These are phyloP conservation scores for Polypedilum vanderplanki DNA, from an alignment of 1,140 invertebrate genomes.

Conservation along the genomic window DNA sequence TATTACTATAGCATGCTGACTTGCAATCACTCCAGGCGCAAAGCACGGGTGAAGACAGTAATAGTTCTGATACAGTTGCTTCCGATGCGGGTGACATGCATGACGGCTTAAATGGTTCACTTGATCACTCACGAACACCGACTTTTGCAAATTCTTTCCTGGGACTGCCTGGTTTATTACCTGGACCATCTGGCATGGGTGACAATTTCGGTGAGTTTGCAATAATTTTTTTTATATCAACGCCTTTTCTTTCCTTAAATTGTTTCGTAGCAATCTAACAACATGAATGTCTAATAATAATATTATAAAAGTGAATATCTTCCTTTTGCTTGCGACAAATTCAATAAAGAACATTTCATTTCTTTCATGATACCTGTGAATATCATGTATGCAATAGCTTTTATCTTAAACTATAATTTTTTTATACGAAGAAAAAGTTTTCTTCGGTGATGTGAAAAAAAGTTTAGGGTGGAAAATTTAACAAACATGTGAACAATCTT, in stretches of 20 bases:
- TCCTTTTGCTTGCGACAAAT: background rate
- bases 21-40: constrained; percentile 51
- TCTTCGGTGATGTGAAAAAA: background rate
- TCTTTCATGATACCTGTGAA: background rate
- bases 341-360: constrained; percentile 28
- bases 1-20: constrained; percentile 33
- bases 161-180: constrained; percentile 61
- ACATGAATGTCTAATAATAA: no score
- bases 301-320: background rate
- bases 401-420: background rate
- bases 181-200: constrained; percentile 72
- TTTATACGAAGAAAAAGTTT: background rate
- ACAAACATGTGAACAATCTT: constrained; percentile 24
- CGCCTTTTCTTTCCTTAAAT: background rate
- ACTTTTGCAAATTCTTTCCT: constrained; percentile 64
- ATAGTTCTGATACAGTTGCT: constrained; percentile 56
- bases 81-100: constrained; percentile 55
- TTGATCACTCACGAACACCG: constrained; percentile 57
- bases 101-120: constrained; percentile 41
- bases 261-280: no score
- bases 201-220: constrained; percentile 73
- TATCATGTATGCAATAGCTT: constrained; percentile 3
- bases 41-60: constrained; percentile 72
- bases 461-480: constrained; percentile 2
- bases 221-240: background rate